Conservation (phyloP, 2,797 vertebrate genomes). For the Scomberomorus guttatus region DNA sequence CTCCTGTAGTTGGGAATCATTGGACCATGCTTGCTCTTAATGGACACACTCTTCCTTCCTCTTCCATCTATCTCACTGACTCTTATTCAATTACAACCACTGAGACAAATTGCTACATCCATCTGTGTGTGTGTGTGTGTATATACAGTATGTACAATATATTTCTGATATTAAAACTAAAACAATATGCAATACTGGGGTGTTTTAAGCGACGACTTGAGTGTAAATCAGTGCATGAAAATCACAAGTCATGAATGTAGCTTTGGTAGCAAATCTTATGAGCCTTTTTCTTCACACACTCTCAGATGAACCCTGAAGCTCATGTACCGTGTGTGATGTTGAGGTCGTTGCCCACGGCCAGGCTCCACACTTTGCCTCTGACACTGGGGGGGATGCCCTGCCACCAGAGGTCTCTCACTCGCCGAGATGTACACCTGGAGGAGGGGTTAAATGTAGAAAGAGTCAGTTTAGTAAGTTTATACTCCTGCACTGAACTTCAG, state of each 20-base stretch:
- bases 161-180: no score
- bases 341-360: constrained; percentile 95
- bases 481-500: no score
- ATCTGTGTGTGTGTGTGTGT: neutral
- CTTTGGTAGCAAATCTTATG: neutral
- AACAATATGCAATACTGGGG: neutral
- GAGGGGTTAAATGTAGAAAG: neutral
- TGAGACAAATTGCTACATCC: constrained; percentile 20
- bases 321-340: constrained; percentile 94
- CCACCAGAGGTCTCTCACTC: constrained; percentile 96
- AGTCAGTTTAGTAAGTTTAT: neutral
- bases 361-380: constrained; percentile 94
- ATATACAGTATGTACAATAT: no score
- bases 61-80: constrained; percentile 6
- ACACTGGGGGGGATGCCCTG: constrained; percentile 96
- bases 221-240: neutral
- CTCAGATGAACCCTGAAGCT: neutral
- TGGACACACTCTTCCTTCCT: constrained; percentile 23
- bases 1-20: constrained; percentile 12
- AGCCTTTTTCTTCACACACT: neutral
- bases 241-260: neutral
- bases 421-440: constrained; percentile 90
- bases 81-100: constrained; percentile 39
- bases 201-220: neutral
- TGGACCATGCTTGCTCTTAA: constrained; percentile 41